Evolutionary conservation across 2,113 vertebrate species (phyloP), one percentile per base, ranked within the genome.

Genomic region (Ia io): DNA sequence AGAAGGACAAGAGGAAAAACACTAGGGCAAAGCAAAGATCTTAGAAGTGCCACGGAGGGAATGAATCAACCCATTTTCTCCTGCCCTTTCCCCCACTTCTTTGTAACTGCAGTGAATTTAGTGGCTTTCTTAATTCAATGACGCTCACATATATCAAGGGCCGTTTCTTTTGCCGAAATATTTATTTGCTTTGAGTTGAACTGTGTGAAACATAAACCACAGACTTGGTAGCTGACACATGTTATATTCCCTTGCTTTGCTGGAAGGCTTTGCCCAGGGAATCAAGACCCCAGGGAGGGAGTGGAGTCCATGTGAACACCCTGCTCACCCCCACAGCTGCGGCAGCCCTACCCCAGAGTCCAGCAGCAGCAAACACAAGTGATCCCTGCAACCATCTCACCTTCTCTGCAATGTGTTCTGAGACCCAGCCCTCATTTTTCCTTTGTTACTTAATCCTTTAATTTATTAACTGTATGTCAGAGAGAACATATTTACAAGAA

Each of bases 101-200:
- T 25, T 69, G 74, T 51, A 89, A 74, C 56, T 79, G 78, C 67
- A 65, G 35, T 97, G 84, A 93, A 93, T 97, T 42, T 88, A 91
- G 84, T 84, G 69, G 42, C 47, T 95, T 97, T 94, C 89, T 73
- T 59, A 92, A 93, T 44, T 96, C 44, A 44, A 73, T 84, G 84
- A 84, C 76, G 42, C 42, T 76, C 5, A 8, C 47, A 78, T 94
- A 71, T 90, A 63, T 97, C 35, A 71, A 25, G 65, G 69, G 14
- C 35, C 61, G 9, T 84, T 92, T 80, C 40, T 96, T 96, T 95
- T 47, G 25, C 59, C 69, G 76, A 76, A 44, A 92, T 76, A 61
- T 92, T 95, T 95, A 88, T 89, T 96, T 95, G 47, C 2, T 6
- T 91, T 67, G 35, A 97, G 91, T 80, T 94, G 51, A 47, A 91